Conservation (phyloP, 2,888 invertebrate genomes). For the Oscheius sp. region DNA sequence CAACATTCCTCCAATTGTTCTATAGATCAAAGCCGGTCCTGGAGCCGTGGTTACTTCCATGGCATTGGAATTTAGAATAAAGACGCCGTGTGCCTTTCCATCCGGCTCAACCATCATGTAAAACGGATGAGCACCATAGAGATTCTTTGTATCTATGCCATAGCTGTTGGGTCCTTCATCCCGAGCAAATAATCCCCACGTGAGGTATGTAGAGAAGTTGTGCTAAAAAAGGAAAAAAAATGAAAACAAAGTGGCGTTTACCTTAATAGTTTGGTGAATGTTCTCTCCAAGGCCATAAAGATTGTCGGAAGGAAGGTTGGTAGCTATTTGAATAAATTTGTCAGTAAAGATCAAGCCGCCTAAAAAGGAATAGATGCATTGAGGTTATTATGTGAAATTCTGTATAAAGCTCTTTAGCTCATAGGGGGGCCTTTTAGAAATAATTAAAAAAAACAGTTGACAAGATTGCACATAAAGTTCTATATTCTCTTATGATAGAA, state of each 20-base stretch:
- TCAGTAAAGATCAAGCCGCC: conserved; percentile 65
- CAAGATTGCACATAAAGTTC: too few relatives aligned
- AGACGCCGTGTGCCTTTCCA: conserved; percentile 66
- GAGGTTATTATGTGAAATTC: too few relatives aligned
- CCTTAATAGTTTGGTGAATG: conserved; percentile 63
- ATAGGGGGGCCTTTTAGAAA: too few relatives aligned
- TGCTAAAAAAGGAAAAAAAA: conserved; percentile 43
- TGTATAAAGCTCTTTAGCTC: too few relatives aligned
- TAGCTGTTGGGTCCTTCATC: conserved; percentile 61
- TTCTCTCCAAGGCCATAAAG: conserved; percentile 69
- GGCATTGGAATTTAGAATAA: conserved; percentile 65
- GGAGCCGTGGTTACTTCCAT: conserved; percentile 61
- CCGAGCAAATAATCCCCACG: conserved; percentile 66
- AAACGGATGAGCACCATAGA: conserved; percentile 68
- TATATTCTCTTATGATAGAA: too few relatives aligned
- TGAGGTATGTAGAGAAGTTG: conserved; percentile 60
- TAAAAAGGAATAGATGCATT: conserved; percentile 24
- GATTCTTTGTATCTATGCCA: conserved; percentile 53
- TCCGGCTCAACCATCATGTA: conserved; percentile 64
- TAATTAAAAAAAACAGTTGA: too few relatives aligned
- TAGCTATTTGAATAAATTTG: conserved; percentile 67
- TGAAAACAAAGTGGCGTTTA: neutral
- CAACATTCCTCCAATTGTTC: conserved; percentile 73
- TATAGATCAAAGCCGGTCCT: conserved; percentile 78
- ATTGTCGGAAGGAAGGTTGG: conserved; percentile 60